These are phyloP conservation scores for Sprattus sprattus DNA, from an alignment of 2,113 vertebrate species.

Conservation along the genomic window DNA sequence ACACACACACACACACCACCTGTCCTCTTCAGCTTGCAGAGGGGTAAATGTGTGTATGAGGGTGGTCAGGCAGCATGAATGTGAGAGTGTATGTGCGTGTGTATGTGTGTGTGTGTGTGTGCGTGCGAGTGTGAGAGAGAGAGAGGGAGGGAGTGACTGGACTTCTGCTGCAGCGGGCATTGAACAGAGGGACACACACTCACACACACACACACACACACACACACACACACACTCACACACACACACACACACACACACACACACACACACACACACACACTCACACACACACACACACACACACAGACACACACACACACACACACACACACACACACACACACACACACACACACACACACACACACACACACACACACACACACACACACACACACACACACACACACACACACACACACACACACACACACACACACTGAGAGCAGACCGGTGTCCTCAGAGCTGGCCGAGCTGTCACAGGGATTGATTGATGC, in stretches of 20 bases:
- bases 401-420: neutral
- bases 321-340: neutral
- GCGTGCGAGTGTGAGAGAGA: conserved; percentile 13
- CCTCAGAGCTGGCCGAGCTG: neutral
- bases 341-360: neutral
- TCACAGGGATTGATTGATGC: neutral
- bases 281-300: conserved; percentile 33
- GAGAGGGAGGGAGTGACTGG: neutral
- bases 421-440: neutral
- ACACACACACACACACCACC: neutral
- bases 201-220: no score
- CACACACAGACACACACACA: conserved; percentile 23
- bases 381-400: no score
- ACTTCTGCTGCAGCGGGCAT: no score
- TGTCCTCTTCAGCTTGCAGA: conserved; percentile 13
- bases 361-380: no score
- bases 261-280: neutral
- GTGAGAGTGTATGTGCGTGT: no score
- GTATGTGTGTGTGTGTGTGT: neutral
- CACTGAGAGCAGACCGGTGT: neutral
- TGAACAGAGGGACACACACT: no score
- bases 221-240: no score
- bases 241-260: neutral
- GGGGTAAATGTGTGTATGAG: no score
- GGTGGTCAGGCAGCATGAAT: no score